Conservation (phyloP, 2,888 invertebrate species). For the Notocelia uddmanniana region DNA sequence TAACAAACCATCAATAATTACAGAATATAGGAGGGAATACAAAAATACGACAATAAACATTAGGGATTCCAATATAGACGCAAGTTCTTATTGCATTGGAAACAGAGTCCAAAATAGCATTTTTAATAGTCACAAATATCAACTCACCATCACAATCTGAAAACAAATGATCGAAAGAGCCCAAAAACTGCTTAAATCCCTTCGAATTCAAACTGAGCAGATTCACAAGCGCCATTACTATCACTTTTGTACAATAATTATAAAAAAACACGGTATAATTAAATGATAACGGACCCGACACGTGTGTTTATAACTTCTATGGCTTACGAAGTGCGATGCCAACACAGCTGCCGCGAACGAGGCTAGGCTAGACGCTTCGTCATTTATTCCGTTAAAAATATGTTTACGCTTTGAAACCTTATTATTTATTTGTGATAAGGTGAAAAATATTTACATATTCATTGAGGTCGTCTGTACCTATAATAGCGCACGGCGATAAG, state of each 20-base stretch:
- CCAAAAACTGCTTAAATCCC: slow-evolving; percentile 83
- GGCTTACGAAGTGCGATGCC: slow-evolving; percentile 68
- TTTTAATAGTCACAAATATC: slow-evolving; percentile 6
- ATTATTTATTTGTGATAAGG: no score
- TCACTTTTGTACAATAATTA: slow-evolving; percentile 25
- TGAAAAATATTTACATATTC: no score
- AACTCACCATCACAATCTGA: slow-evolving; percentile 92
- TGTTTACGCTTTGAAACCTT: no score
- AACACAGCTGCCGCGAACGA: slow-evolving; percentile 60
- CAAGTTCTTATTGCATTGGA: neutral
- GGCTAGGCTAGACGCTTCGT: slow-evolving; percentile 52
- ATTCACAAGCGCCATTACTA: slow-evolving; percentile 67
- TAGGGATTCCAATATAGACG: no score
- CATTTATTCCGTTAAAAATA: no score
- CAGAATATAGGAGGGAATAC: no score
- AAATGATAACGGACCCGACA: slow-evolving; percentile 49
- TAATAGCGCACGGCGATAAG: no score
- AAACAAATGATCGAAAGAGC: slow-evolving; percentile 90
- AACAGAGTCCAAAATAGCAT: neutral
- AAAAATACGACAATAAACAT: no score
- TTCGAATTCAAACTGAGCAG: slow-evolving; percentile 72
- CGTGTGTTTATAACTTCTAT: slow-evolving; percentile 70
- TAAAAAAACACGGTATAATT: slow-evolving; percentile 44
- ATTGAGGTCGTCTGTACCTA: no score
- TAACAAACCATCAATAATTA: no score